A percentile compares a stretch with the other conserved stretches of the same genome.
Evolutionary conservation across 1,140 invertebrate species (phyloP).

Genomic region (Triops cancriformis): DNA sequence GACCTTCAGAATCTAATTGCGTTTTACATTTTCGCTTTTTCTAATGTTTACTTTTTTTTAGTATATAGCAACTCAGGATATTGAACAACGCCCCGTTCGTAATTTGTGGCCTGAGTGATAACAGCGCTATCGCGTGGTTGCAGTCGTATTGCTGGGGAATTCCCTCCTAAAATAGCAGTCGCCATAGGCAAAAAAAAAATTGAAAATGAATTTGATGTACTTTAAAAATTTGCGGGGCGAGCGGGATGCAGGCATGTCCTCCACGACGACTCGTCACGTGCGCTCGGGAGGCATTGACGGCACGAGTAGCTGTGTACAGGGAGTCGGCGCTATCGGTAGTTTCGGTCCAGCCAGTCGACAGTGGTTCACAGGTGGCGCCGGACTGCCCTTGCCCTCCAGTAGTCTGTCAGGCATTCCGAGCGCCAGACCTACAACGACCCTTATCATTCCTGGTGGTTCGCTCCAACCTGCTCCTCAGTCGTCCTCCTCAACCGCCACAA

Average conservation of each 20-base stretch:
- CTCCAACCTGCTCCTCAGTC: conserved; percentile 7
- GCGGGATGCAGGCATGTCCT: conserved; percentile 22
- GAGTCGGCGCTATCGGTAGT: conserved; percentile 23
- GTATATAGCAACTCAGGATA: neutral
- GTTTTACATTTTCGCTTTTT: neutral
- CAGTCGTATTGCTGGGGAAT: neutral
- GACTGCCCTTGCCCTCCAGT: conserved; percentile 15
- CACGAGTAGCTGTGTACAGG: conserved; percentile 18
- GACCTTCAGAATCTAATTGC: neutral
- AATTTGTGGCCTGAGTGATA: neutral
- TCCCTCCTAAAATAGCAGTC: neutral
- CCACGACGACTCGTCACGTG: neutral
- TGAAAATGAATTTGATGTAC: conserved; percentile 29
- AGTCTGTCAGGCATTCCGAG: conserved; percentile 15
- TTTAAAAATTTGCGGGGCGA: conserved; percentile 29
- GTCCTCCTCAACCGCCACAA: neutral
- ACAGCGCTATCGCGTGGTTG: neutral
- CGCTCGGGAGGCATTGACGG: conserved; percentile 24
- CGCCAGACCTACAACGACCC: neutral
- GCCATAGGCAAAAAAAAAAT: neutral
- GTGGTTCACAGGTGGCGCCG: conserved; percentile 24
- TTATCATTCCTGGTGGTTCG: conserved; percentile 19
- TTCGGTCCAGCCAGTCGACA: conserved; percentile 18
- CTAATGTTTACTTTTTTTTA: neutral
- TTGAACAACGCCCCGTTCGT: neutral